A percentile compares a stretch with the other conserved stretches of the same genome.
phyloP scores from a whole-genome alignment of 2,113 vertebrate species.

The Porphyrio hochstetteri region DNA sequence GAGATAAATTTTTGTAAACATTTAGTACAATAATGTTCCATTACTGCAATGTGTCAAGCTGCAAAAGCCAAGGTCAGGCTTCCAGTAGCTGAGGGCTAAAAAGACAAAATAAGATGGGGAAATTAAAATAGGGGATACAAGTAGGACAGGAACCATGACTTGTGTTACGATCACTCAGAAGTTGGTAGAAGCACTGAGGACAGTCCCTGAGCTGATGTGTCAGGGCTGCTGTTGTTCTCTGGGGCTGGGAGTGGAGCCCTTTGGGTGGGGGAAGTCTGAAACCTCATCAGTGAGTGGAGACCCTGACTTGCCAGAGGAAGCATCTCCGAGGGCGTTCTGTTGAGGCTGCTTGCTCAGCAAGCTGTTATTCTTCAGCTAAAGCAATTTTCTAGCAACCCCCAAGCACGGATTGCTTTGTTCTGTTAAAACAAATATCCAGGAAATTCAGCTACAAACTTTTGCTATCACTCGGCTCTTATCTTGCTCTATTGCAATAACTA shows the following conservation, averaged over 20 bases:
- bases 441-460: neutral
- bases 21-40: neutral
- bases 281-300: neutral
- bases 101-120: neutral
- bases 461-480: constrained; percentile 23
- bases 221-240: fast-evolving
- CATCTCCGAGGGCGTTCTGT: neutral
- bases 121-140: neutral
- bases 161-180: neutral
- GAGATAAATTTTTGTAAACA: neutral
- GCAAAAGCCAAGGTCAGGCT: neutral
- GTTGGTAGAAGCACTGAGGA: neutral
- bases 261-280: neutral
- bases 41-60: neutral
- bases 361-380: neutral
- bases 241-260: neutral
- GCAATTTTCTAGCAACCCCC: neutral
- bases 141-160: neutral
- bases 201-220: neutral
- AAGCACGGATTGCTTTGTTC: neutral
- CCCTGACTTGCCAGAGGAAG: neutral
- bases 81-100: neutral
- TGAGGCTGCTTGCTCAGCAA: neutral
- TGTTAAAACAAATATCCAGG: neutral
- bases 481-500: constrained; percentile 26